These are phyloP conservation scores for Drosophila mercatorum DNA, from an alignment of 2,888 invertebrate genomes.

Conservation along the genomic window DNA sequence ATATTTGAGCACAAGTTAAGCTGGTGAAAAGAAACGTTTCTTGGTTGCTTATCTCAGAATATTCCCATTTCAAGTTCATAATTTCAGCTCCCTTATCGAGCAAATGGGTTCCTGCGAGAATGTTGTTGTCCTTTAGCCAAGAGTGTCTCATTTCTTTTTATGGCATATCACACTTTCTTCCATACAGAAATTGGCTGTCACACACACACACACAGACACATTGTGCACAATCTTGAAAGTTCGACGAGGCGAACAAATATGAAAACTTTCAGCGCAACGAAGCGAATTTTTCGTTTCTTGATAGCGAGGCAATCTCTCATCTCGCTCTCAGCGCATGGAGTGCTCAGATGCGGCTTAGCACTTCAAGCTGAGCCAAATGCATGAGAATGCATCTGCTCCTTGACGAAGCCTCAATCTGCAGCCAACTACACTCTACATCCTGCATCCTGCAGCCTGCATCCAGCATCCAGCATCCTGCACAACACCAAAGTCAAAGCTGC, in stretches of 20 bases:
- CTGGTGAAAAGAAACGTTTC: background rate
- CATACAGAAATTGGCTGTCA: constrained; percentile 66
- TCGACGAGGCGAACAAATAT: constrained; percentile 76
- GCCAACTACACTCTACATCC: constrained; percentile 31
- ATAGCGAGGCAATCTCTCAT: constrained; percentile 68
- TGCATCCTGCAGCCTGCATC: constrained; percentile 14
- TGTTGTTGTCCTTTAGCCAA: constrained; percentile 18
- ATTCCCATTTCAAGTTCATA: constrained; percentile 39
- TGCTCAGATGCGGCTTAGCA: constrained; percentile 65
- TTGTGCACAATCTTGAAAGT: constrained; percentile 52
- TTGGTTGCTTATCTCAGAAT: constrained; percentile 16
- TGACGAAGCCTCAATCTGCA: constrained; percentile 62
- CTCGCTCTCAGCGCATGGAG: constrained; percentile 28
- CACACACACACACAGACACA: constrained; percentile 23
- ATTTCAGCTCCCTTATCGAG: constrained; percentile 40
- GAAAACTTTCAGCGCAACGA: constrained; percentile 71
- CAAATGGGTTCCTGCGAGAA: constrained; percentile 17
- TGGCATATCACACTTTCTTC: constrained; percentile 59
- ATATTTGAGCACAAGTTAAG: background rate
- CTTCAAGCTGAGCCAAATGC: constrained; percentile 74
- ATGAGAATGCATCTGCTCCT: constrained; percentile 73
- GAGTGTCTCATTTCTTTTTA: constrained; percentile 67
- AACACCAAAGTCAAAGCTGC: constrained; percentile 49
- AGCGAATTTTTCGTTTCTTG: constrained; percentile 58
- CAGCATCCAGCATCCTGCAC: constrained; percentile 37